phyloP scores from a whole-genome alignment of 2,797 vertebrate genomes.

The Darevskia mixta region DNA sequence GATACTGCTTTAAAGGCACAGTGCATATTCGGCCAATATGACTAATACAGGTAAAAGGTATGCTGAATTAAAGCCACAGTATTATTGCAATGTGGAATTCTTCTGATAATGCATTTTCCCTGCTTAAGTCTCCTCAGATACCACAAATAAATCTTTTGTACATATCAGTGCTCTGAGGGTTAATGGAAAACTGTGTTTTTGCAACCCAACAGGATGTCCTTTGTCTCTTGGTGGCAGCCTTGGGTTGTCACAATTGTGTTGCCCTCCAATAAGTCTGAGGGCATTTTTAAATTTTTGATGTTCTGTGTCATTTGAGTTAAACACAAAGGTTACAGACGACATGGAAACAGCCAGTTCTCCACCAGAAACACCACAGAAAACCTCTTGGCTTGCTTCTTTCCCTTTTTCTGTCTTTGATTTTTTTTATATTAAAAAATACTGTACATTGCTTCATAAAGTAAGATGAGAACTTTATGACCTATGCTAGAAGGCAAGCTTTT shows the following conservation, averaged over 20 bases:
- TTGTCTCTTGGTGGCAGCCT: slow-evolving; percentile 1
- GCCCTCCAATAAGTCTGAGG: background rate
- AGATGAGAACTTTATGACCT: background rate
- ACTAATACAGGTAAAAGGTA: background rate
- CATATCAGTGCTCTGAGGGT: background rate
- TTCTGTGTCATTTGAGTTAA: slow-evolving; percentile 17
- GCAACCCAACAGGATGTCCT: background rate
- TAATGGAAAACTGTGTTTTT: background rate
- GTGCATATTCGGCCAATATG: too few relatives aligned
- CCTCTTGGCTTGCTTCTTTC: background rate
- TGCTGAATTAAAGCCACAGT: background rate
- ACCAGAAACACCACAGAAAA: background rate
- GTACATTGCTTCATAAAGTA: background rate
- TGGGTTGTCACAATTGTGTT: background rate
- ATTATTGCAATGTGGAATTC: background rate
- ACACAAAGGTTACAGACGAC: background rate
- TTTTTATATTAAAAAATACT: background rate
- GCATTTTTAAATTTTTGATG: slow-evolving; percentile 25
- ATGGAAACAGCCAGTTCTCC: background rate
- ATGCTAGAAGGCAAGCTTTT: background rate
- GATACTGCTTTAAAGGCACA: too few relatives aligned
- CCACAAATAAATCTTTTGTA: too few relatives aligned
- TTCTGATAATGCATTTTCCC: background rate
- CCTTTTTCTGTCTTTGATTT: background rate
- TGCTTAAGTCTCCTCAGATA: background rate